A percentile compares a stretch with the other conserved stretches of the same genome.
phyloP scores from a whole-genome alignment of 2,888 invertebrate species.

The Lochmaea crataegi region DNA sequence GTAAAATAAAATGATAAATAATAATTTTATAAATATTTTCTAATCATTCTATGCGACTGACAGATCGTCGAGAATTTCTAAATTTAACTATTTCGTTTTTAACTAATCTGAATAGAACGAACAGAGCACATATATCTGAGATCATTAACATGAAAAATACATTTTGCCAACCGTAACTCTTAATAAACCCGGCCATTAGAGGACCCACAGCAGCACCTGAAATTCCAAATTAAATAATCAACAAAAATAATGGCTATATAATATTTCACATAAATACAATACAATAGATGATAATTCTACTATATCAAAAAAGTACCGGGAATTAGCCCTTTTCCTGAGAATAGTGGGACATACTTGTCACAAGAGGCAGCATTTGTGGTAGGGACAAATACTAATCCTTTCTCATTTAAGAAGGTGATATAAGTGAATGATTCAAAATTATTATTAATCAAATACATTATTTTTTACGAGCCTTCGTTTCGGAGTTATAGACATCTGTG shows the following conservation, averaged over 20 bases:
- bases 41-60: constrained; percentile 47
- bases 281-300: not conserved
- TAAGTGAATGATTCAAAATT: too few species aligned
- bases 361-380: too few species aligned
- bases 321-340: too few species aligned
- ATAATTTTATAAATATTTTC: not conserved
- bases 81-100: constrained; percentile 63
- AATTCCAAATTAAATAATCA: constrained; percentile 41
- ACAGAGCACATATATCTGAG: constrained; percentile 82
- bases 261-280: not conserved
- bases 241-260: constrained; percentile 6
- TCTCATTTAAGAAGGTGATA: too few species aligned
- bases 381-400: too few species aligned
- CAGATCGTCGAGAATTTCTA: constrained; percentile 44
- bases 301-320: too few species aligned
- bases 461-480: too few species aligned
- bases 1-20: not conserved
- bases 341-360: too few species aligned
- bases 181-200: constrained; percentile 85
- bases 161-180: constrained; percentile 80
- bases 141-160: constrained; percentile 93
- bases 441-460: too few species aligned
- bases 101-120: constrained; percentile 73
- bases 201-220: constrained; percentile 94
- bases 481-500: too few species aligned